Percentiles rank a stretch among this genome's conserved stretches.
Conservation (phyloP, 2,113 vertebrate species). For the Rhinoderma darwinii region DNA sequence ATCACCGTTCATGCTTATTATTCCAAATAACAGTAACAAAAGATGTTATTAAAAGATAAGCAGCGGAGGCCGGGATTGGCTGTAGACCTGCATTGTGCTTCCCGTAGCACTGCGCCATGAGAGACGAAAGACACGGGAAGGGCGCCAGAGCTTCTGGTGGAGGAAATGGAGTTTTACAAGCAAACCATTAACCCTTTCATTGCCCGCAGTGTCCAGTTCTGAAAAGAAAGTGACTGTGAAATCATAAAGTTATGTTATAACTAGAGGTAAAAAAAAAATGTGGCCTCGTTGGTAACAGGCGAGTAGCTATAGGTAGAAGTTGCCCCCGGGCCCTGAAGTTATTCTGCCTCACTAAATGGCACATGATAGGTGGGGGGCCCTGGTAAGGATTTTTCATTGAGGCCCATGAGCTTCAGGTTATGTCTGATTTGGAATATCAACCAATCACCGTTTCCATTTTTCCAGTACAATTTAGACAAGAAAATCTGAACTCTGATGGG, state of each 20-base stretch:
- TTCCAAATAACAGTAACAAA: slow-evolving; percentile 20
- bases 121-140: not conserved
- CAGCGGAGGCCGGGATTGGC: not conserved
- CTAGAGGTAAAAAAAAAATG: too few relatives aligned
- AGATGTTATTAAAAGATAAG: slow-evolving; percentile 18
- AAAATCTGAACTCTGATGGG: too few relatives aligned
- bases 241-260: not conserved
- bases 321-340: too few relatives aligned
- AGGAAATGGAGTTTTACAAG: slow-evolving; percentile 4
- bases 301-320: not conserved
- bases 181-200: slow-evolving; percentile 5
- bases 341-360: not conserved
- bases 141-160: slow-evolving; percentile 14
- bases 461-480: too few relatives aligned
- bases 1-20: slow-evolving; percentile 1
- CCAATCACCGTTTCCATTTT: too few relatives aligned
- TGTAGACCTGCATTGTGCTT: not conserved
- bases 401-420: too few relatives aligned
- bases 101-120: not conserved
- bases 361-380: not conserved
- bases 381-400: too few relatives aligned
- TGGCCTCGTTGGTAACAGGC: too few relatives aligned
- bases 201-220: not conserved
- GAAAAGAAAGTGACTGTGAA: not conserved
- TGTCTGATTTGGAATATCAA: too few relatives aligned